These are phyloP conservation scores for Neodontobutis hainanensis DNA, from an alignment of 2,113 vertebrate genomes.

Conservation along the genomic window DNA sequence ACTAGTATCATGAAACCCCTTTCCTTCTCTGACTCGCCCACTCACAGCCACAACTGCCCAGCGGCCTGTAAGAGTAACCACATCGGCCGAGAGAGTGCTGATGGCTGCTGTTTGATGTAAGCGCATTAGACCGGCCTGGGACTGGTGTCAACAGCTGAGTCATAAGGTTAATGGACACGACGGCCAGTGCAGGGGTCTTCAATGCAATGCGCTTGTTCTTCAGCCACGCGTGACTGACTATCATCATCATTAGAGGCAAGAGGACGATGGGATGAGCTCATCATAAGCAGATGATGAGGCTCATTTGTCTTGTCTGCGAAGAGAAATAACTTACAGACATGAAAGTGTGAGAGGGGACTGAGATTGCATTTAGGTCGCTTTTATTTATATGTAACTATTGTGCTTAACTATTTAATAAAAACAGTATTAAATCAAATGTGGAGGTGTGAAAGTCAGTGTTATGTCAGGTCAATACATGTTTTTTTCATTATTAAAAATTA, in stretches of 20 bases:
- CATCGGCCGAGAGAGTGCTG: slow-evolving; percentile 22
- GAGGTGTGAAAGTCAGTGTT: too few species aligned
- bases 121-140: slow-evolving; percentile 31
- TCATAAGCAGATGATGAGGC: slow-evolving; percentile 37
- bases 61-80: slow-evolving; percentile 32
- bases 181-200: slow-evolving; percentile 35
- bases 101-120: slow-evolving; percentile 58
- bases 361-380: background rate
- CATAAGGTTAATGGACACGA: slow-evolving; percentile 67
- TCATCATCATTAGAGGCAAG: slow-evolving; percentile 63
- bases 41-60: slow-evolving; percentile 30
- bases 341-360: slow-evolving; percentile 5
- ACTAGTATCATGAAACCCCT: slow-evolving; percentile 50
- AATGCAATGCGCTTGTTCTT: slow-evolving; percentile 34
- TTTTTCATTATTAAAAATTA: too few species aligned
- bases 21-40: slow-evolving; percentile 15
- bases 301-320: slow-evolving; percentile 60
- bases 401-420: too few species aligned
- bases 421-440: too few species aligned
- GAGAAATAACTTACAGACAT: slow-evolving; percentile 14
- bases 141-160: slow-evolving; percentile 65
- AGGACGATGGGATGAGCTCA: slow-evolving; percentile 59
- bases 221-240: slow-evolving; percentile 61
- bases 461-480: too few species aligned
- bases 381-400: too few species aligned